Conservation (phyloP, 2,113 vertebrate species). For the Channa maculata region DNA sequence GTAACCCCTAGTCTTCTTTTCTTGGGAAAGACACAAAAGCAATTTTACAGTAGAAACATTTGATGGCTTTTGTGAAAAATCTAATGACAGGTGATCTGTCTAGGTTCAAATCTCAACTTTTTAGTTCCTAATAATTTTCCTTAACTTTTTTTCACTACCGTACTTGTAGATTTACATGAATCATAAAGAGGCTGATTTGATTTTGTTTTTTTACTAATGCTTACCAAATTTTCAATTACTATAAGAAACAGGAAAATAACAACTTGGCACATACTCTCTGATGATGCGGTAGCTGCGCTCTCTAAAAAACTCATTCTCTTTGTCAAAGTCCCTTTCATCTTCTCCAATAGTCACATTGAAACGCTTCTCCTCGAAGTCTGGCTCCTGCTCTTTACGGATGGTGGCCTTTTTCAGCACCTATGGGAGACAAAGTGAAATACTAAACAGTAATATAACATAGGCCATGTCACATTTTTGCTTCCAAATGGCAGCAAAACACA, state of each 20-base stretch:
- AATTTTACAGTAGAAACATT: too few species aligned
- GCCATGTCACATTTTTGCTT: background rate
- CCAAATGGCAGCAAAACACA: background rate
- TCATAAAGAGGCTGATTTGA: too few species aligned
- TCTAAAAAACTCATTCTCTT: constrained; percentile 96
- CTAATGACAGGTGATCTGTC: too few species aligned
- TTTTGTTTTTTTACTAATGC: too few species aligned
- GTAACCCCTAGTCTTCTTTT: too few species aligned
- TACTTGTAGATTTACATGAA: too few species aligned
- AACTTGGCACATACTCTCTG: constrained; percentile 81
- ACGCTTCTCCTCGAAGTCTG: constrained; percentile 98
- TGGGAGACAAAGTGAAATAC: background rate
- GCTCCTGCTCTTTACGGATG: constrained; percentile 97
- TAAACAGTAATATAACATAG: background rate
- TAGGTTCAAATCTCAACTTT: too few species aligned
- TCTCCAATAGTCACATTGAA: constrained; percentile 98
- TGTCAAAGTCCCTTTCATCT: constrained; percentile 97
- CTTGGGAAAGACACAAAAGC: too few species aligned
- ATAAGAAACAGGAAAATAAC: background rate
- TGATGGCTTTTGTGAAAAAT: too few species aligned
- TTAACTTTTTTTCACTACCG: too few species aligned
- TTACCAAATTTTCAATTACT: too few species aligned
- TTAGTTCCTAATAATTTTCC: too few species aligned
- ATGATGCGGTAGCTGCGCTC: constrained; percentile 97
- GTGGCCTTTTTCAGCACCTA: constrained; percentile 98